phyloP scores from a whole-genome alignment of 53 echinoderm and acorn worm species.

The Hippasteria phrygiana region DNA sequence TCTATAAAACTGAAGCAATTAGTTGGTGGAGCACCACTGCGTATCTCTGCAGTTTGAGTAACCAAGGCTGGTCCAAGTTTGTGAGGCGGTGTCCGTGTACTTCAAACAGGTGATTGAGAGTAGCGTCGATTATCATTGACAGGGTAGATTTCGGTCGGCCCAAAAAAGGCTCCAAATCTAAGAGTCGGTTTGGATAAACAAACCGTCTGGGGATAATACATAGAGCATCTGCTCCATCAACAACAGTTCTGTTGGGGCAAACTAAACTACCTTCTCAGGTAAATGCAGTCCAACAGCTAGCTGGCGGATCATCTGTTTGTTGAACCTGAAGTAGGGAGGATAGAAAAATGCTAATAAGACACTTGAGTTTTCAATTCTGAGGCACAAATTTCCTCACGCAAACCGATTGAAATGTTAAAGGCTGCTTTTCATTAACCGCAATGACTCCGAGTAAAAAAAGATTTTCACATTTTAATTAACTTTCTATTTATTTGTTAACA shows the following conservation, averaged over 20 bases:
- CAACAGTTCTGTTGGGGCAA: constrained; percentile 53
- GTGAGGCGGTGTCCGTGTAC: constrained; percentile 26
- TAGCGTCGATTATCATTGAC: constrained; percentile 46
- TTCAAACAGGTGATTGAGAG: constrained; percentile 45
- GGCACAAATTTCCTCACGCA: no score
- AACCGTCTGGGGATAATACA: constrained; percentile 54
- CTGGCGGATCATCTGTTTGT: constrained; percentile 38
- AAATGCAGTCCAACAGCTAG: constrained; percentile 34
- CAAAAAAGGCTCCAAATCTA: constrained; percentile 63
- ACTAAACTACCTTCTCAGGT: constrained; percentile 39
- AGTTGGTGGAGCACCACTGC: constrained; percentile 55
- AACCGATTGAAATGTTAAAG: neutral
- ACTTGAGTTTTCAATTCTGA: no score
- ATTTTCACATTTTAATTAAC: no score
- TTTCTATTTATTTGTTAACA: no score
- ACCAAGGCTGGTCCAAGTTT: constrained; percentile 52
- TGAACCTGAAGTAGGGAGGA: constrained; percentile 30
- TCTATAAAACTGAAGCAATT: constrained; percentile 65
- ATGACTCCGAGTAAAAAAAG: neutral
- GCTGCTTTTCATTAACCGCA: neutral
- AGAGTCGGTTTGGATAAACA: constrained; percentile 62
- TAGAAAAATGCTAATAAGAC: neutral
- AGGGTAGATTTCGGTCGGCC: constrained; percentile 48
- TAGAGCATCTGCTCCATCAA: constrained; percentile 47
- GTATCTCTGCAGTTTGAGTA: no score